Conservation (phyloP, 2,113 vertebrate genomes). For the Centrocercus urophasianus region DNA sequence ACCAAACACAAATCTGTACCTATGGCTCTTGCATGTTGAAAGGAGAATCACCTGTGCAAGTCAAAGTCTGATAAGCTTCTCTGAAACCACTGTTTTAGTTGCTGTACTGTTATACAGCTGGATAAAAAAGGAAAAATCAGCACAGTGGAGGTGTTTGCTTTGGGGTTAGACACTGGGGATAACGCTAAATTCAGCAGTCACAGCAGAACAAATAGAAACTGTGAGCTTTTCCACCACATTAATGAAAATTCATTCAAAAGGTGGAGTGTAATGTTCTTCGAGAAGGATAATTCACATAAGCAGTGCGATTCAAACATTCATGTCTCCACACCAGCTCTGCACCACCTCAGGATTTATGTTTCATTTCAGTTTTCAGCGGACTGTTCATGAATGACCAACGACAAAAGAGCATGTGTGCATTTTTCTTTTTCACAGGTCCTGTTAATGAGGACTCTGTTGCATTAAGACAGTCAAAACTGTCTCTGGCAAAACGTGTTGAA, state of each 20-base stretch:
- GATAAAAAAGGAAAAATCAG: conserved; percentile 11
- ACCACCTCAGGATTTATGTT: conserved; percentile 61
- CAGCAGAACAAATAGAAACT: conserved; percentile 54
- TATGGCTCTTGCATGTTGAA: background rate
- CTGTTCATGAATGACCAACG: conserved; percentile 20
- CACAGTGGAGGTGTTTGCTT: conserved; percentile 15
- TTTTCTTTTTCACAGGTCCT: conserved; percentile 61
- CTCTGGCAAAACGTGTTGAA: conserved; percentile 77
- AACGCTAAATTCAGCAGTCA: conserved; percentile 25
- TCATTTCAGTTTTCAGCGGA: conserved; percentile 64
- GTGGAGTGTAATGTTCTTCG: conserved; percentile 34
- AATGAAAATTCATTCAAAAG: conserved; percentile 56
- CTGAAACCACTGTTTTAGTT: background rate
- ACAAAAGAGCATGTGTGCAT: conserved; percentile 62
- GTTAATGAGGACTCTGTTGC: conserved; percentile 77
- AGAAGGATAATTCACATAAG: conserved; percentile 56
- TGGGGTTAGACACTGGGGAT: background rate
- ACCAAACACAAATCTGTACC: background rate
- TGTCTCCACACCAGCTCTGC: background rate
- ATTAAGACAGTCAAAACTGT: conserved; percentile 68
- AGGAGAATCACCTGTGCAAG: background rate
- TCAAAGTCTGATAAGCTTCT: background rate
- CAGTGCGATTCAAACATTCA: conserved; percentile 27
- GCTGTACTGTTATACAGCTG: background rate
- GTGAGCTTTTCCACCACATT: conserved; percentile 34